Evolutionary conservation across 1,140 invertebrate species (phyloP).

Genomic region (Drosophila repletoides): DNA sequence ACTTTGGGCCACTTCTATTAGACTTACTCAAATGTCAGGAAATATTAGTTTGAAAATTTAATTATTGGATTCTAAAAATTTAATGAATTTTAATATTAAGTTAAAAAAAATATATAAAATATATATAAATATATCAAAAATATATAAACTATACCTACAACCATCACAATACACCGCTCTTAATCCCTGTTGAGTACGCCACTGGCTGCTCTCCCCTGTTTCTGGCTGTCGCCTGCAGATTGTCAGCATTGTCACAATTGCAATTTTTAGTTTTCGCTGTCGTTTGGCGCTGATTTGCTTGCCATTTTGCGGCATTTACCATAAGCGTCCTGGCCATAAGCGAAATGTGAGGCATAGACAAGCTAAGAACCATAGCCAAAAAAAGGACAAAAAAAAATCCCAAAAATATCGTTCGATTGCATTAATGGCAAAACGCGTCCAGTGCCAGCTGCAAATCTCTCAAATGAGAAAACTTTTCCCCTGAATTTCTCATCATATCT

Average conservation of each 20-base stretch:
- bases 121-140: too few relatives aligned
- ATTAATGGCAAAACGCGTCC: constrained; percentile 54
- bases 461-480: constrained; percentile 70
- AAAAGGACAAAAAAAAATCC: too few relatives aligned
- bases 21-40: too few relatives aligned
- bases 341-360: not conserved
- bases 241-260: constrained; percentile 76
- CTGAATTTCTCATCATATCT: constrained; percentile 22
- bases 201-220: too few relatives aligned
- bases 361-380: constrained; percentile 42
- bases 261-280: constrained; percentile 53
- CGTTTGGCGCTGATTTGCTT: constrained; percentile 65
- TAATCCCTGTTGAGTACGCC: too few relatives aligned
- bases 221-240: constrained; percentile 76
- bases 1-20: too few relatives aligned
- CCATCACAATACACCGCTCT: too few relatives aligned
- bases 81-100: too few relatives aligned
- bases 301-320: constrained; percentile 74
- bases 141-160: too few relatives aligned
- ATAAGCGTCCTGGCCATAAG: constrained; percentile 45
- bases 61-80: too few relatives aligned
- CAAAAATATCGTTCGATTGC: constrained; percentile 71
- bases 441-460: constrained; percentile 58
- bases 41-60: too few relatives aligned
- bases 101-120: too few relatives aligned